A percentile compares a stretch with the other conserved stretches of the same genome.
These are phyloP conservation scores for Cyanoderma ruficeps DNA, from an alignment of 2,113 vertebrate genomes.

Conservation along the genomic window DNA sequence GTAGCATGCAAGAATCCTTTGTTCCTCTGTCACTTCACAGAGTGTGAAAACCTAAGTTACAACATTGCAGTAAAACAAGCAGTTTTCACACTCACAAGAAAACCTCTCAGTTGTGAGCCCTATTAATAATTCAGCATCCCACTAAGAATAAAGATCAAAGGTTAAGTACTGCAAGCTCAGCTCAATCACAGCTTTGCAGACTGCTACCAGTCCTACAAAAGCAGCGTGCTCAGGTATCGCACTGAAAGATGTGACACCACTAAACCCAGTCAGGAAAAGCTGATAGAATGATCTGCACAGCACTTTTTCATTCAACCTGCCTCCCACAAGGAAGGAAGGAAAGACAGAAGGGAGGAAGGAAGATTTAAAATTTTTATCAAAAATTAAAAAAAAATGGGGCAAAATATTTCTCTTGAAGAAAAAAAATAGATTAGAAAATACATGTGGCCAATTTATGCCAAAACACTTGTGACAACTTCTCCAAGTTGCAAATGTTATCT, in stretches of 20 bases:
- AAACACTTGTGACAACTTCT: not conserved
- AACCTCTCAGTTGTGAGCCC: not conserved
- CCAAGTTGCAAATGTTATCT: not conserved
- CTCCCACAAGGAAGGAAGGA: not conserved
- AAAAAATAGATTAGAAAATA: not conserved
- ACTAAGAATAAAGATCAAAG: not conserved
- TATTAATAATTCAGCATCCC: not conserved
- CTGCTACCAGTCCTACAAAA: not conserved
- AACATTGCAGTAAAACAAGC: not conserved
- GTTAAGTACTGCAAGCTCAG: not conserved
- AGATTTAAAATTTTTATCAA: not conserved
- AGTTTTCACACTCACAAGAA: not conserved
- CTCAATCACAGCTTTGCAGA: not conserved
- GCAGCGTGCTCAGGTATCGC: fast-evolving
- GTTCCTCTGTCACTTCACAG: not conserved
- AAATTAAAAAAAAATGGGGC: not conserved
- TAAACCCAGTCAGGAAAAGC: not conserved
- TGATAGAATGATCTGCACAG: not conserved
- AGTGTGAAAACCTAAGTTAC: not conserved
- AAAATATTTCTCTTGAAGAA: not conserved
- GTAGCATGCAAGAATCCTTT: fast-evolving
- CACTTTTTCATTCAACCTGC: not conserved
- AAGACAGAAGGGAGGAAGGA: not conserved
- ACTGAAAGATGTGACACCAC: not conserved
- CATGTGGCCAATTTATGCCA: fast-evolving